phyloP scores from a whole-genome alignment of 2,797 vertebrate species.

The Epinephelus malabaricus region DNA sequence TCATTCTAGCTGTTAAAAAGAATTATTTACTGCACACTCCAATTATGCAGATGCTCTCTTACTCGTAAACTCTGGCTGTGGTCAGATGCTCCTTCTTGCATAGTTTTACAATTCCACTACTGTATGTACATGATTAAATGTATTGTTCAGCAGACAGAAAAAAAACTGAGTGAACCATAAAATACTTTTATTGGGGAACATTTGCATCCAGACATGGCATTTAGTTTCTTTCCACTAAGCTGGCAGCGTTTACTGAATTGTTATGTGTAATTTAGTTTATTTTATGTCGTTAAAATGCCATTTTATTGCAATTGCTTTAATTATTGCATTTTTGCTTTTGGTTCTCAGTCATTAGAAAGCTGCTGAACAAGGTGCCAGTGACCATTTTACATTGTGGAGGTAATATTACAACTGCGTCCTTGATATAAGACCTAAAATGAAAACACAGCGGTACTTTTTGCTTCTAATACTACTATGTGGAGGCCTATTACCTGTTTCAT shows the following conservation, averaged over 20 bases:
- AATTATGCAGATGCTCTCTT: constrained; percentile 27
- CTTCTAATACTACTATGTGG: background rate
- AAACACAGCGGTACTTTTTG: background rate
- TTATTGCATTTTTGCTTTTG: background rate
- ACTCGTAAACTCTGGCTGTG: constrained; percentile 17
- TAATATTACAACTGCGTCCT: background rate
- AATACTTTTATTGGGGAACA: constrained; percentile 36
- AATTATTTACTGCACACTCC: constrained; percentile 17
- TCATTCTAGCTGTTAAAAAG: constrained; percentile 30
- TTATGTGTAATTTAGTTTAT: constrained; percentile 20
- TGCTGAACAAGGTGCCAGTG: background rate
- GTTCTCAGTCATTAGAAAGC: background rate
- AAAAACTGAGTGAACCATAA: constrained; percentile 15
- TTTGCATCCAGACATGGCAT: constrained; percentile 24
- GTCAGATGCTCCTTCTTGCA: background rate
- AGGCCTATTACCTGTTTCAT: constrained; percentile 17
- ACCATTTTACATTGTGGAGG: background rate
- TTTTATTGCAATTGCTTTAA: constrained; percentile 6
- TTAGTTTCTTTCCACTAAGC: constrained; percentile 13
- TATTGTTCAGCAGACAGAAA: constrained; percentile 20
- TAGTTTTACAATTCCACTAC: background rate
- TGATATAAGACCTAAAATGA: background rate
- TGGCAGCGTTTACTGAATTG: constrained; percentile 22
- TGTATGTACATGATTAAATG: constrained; percentile 5
- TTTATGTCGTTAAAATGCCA: background rate